Conservation (phyloP, 2,113 vertebrate genomes). For the Bambusicola thoracicus region DNA sequence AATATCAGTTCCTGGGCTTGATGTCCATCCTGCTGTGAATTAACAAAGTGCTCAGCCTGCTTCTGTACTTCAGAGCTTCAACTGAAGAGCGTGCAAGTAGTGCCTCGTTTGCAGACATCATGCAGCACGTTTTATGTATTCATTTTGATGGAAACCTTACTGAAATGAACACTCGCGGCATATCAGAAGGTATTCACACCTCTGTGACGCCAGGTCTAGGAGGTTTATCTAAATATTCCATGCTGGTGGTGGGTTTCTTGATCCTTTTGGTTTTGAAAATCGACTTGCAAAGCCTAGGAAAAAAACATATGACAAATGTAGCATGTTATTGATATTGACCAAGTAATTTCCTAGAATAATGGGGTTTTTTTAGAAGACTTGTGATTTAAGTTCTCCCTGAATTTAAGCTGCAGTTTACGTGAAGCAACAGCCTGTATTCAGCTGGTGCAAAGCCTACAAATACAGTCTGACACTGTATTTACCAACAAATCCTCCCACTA, state of each 20-base stretch:
- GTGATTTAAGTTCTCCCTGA: neutral
- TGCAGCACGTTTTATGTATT: neutral
- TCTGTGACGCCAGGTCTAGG: neutral
- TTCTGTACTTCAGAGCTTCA: conserved; percentile 8
- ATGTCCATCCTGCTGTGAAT: neutral
- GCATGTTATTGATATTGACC: neutral
- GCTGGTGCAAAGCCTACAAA: neutral
- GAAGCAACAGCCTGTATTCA: neutral
- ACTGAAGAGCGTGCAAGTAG: neutral
- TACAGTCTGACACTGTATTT: too few species aligned
- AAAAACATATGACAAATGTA: conserved; percentile 5
- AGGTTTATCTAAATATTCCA: conserved; percentile 81
- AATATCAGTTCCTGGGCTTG: neutral
- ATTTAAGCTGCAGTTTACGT: neutral
- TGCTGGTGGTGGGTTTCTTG: conserved; percentile 86
- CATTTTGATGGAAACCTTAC: neutral
- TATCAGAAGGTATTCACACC: neutral
- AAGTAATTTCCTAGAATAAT: neutral
- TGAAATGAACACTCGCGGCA: neutral
- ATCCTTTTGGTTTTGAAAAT: conserved; percentile 94
- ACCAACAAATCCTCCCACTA: neutral
- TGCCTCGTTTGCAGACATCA: neutral
- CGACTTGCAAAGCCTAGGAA: conserved; percentile 88
- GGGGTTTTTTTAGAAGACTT: neutral
- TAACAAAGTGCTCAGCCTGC: neutral